Base-by-base conservation (phyloP, 2,113 vertebrate species). In the Pycnonotus jocosus region DNA sequence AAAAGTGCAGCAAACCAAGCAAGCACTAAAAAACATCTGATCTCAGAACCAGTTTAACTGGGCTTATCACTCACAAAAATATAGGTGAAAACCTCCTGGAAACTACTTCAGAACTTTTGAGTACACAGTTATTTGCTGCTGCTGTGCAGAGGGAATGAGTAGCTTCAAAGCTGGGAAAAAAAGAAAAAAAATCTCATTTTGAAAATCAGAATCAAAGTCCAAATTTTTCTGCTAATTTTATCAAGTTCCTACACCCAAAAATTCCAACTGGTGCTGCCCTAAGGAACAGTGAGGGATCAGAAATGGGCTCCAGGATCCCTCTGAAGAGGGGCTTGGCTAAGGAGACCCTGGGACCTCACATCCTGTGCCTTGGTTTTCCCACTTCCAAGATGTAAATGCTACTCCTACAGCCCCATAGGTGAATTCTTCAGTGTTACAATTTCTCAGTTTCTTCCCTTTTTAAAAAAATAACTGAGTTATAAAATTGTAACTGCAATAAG, bases 1-100 rank as follows among this genome's bases (percentile, higher is more conserved):
- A 86, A 58, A 72, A 94, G 74, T 31, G 78, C 72, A 97, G 85
- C 76, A 91, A 96, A 86, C 12, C 92, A 87, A 94, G 90, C 80
- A 90, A 95, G 64, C 22, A 80, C 82, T 90, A 48, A 82, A 76
- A 85, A 96, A 61, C 33, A 96, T n/a, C 70, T 87, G 54, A 95
- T 30, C 84, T 76, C 69, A 68, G 33, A 81, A 48, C 21, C 48
- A 22, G 60, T 65, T 86, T n/a, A 83, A 33, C 21, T 58, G 72
- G 66, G 91, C 77, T 38, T 4, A 44, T 70, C 61, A 53, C 42
- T 58, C 58, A 31, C 28, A 79, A 51, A 86, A 54, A 47, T 9
- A 70, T 3, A 90, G 69, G 78, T 72, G 66, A 87, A 92, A 92
- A 73, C 5, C 60, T 66, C 30, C 35, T 47, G 44, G 65, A 42